A percentile compares a stretch with the other conserved stretches of the same genome.
These are phyloP conservation scores for Drosophila infuscata DNA, from an alignment of 2,888 invertebrate species.

Conservation along the genomic window DNA sequence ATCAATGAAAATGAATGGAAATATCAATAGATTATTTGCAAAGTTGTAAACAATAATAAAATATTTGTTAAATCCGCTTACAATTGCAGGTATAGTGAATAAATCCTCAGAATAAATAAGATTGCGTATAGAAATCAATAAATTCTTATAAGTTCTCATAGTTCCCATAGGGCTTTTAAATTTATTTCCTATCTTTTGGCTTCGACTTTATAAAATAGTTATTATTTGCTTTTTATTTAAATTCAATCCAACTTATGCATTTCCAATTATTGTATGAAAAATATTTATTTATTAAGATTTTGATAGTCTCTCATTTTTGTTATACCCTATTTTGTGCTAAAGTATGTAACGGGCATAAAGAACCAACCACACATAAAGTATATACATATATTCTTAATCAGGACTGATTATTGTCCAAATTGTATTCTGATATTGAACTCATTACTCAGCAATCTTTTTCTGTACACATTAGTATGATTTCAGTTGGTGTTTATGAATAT, in stretches of 20 bases:
- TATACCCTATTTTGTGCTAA: background rate
- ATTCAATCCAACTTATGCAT: background rate
- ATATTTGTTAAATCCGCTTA: background rate
- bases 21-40: background rate
- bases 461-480: background rate
- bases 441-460: background rate
- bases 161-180: background rate
- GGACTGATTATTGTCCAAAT: background rate
- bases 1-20: background rate
- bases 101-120: background rate
- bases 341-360: background rate
- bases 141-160: background rate
- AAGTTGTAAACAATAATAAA: background rate
- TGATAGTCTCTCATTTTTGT: background rate
- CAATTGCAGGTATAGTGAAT: background rate
- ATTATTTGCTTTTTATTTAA: background rate
- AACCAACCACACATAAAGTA: background rate
- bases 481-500: background rate
- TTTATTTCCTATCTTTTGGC: background rate
- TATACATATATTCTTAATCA: background rate
- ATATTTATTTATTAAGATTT: background rate
- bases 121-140: background rate
- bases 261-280: background rate
- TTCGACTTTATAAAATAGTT: background rate
- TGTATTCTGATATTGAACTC: background rate